These are phyloP conservation scores for Desmodus rotundus DNA, from an alignment of 2,113 vertebrate species.

Conservation along the genomic window DNA sequence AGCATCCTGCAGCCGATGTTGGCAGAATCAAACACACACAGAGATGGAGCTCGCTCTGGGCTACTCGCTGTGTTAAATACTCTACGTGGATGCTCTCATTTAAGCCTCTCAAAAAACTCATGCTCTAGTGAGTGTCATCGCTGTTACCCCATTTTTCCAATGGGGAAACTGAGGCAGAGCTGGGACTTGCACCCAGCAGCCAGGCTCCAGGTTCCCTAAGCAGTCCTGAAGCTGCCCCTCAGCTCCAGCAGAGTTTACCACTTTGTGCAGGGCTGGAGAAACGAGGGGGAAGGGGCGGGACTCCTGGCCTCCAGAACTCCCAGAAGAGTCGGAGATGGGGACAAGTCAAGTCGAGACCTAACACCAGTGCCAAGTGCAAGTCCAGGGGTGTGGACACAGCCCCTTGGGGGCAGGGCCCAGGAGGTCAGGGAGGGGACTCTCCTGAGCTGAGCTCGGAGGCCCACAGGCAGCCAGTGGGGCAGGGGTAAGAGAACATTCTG, in stretches of 20 bases:
- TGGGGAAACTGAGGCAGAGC: neutral
- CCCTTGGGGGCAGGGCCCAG: neutral
- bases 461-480: neutral
- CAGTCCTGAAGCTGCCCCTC: neutral
- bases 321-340: neutral
- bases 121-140: neutral
- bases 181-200: neutral
- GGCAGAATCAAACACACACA: neutral
- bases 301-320: neutral
- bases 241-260: neutral
- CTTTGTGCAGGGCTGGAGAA: neutral
- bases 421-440: neutral
- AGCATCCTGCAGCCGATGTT: neutral
- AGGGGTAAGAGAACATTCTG: neutral
- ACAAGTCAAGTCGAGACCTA: neutral
- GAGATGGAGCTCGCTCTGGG: neutral
- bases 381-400: neutral
- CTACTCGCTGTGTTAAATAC: neutral
- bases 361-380: neutral
- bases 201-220: neutral
- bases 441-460: neutral
- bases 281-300: neutral
- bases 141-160: neutral
- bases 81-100: neutral
- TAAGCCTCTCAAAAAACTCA: neutral